phyloP scores from a whole-genome alignment of 2,888 invertebrate species.

The Chrysolina americana region DNA sequence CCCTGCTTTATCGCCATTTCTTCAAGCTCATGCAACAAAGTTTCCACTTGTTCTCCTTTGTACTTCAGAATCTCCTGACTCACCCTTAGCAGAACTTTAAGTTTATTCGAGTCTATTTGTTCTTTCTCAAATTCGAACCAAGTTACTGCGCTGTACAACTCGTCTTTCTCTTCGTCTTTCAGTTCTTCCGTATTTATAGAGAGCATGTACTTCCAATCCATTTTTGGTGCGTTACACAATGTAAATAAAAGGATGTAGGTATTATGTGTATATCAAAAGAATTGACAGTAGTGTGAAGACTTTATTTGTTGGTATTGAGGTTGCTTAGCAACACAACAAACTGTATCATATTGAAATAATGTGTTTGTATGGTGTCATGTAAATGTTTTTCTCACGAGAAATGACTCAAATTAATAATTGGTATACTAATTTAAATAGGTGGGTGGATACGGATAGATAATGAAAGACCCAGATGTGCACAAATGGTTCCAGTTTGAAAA shows the following conservation, averaged over 20 bases:
- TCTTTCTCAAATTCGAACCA: slow-evolving; percentile 75
- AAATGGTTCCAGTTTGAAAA: too few relatives aligned
- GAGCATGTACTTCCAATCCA: slow-evolving; percentile 75
- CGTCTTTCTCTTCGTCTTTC: slow-evolving; percentile 76
- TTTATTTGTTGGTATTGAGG: slow-evolving; percentile 1
- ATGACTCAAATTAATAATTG: too few relatives aligned
- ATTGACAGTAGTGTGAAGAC: background rate
- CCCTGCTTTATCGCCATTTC: slow-evolving; percentile 70
- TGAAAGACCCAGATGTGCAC: too few relatives aligned
- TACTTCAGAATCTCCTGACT: slow-evolving; percentile 79
- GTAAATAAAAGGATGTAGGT: background rate
- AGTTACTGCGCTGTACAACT: slow-evolving; percentile 75
- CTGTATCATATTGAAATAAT: too few relatives aligned
- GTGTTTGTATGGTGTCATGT: too few relatives aligned
- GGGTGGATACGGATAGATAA: too few relatives aligned
- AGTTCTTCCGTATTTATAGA: slow-evolving; percentile 73
- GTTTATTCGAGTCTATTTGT: slow-evolving; percentile 73
- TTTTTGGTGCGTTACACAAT: slow-evolving; percentile 59
- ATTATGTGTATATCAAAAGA: background rate
- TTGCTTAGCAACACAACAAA: background rate
- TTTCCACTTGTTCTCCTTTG: slow-evolving; percentile 78
- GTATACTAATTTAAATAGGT: too few relatives aligned
- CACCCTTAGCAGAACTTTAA: slow-evolving; percentile 74
- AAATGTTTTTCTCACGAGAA: too few relatives aligned
- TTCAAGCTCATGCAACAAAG: slow-evolving; percentile 71